Conservation (phyloP, 2,113 vertebrate genomes). For the Osmerus eperlanus region DNA sequence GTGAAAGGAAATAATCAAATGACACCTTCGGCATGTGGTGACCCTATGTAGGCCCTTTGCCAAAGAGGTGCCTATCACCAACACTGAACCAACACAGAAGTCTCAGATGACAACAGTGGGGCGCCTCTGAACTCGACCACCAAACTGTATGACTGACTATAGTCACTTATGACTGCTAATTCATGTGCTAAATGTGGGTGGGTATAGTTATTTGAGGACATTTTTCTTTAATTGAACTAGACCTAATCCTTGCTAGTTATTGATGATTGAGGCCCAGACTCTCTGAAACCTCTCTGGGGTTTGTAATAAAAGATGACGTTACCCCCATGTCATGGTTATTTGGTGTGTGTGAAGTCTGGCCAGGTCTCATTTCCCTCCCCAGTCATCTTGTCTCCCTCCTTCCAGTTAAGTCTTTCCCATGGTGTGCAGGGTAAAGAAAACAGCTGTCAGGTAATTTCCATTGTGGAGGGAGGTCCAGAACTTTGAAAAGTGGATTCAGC, state of each 20-base stretch:
- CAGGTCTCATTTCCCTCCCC: conserved; percentile 36
- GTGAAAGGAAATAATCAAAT: background rate
- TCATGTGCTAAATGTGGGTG: background rate
- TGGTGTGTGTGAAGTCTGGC: conserved; percentile 13
- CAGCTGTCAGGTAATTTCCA: conserved; percentile 53
- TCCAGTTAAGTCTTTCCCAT: conserved; percentile 38
- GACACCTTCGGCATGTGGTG: background rate
- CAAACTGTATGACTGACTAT: background rate
- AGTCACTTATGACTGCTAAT: background rate
- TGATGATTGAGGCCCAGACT: too few relatives aligned
- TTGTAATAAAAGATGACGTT: conserved; percentile 34
- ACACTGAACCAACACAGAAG: background rate
- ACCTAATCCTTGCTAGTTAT: too few relatives aligned
- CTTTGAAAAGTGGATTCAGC: conserved; percentile 24
- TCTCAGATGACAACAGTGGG: background rate
- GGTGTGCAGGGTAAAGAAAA: conserved; percentile 39
- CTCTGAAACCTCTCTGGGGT: conserved; percentile 11
- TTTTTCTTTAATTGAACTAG: background rate
- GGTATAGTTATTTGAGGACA: background rate
- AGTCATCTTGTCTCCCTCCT: conserved; percentile 22
- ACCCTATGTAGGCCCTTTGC: background rate
- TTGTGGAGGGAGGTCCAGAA: conserved; percentile 15
- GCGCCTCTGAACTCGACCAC: background rate
- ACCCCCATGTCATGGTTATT: conserved; percentile 26
- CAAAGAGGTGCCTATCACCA: background rate